A percentile compares a stretch with the other conserved stretches of the same genome.
Conservation (phyloP, 2,888 invertebrate genomes). For the Apamea sordens region DNA sequence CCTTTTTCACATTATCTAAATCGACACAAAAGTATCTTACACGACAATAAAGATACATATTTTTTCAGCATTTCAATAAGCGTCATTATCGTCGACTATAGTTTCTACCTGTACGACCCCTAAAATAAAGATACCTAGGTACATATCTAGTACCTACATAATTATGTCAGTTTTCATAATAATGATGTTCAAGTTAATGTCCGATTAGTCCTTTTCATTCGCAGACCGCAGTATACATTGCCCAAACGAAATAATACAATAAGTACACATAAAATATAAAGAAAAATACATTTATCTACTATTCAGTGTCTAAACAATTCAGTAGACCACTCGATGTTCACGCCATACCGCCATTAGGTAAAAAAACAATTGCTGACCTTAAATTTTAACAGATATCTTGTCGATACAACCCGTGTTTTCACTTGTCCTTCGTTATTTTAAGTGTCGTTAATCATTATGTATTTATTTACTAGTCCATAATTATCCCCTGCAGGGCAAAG, state of each 20-base stretch:
- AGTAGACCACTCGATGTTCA: constrained; percentile 42
- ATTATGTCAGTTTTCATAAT: background rate
- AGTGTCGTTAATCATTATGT: constrained; percentile 24
- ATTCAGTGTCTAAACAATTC: constrained; percentile 32
- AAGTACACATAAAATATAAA: constrained; percentile 4
- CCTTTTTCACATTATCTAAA: background rate
- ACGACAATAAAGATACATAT: too few relatives aligned
- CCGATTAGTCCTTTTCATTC: background rate
- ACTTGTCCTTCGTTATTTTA: constrained; percentile 34
- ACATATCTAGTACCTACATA: background rate
- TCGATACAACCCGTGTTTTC: constrained; percentile 33
- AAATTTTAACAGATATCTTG: constrained; percentile 30
- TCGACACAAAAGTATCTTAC: background rate
- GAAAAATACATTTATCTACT: constrained; percentile 17
- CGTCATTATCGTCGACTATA: too few relatives aligned
- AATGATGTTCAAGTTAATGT: background rate
- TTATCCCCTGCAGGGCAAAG: background rate
- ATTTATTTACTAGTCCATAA: constrained; percentile 1
- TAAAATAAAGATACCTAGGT: background rate
- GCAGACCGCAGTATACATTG: too few relatives aligned
- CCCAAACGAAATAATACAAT: constrained; percentile 9
- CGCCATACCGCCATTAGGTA: constrained; percentile 58
- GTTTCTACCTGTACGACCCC: too few relatives aligned
- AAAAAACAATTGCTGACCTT: constrained; percentile 39
- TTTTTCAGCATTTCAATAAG: too few relatives aligned